These are phyloP conservation scores for Sebastolobus altivelis DNA, from an alignment of 2,797 vertebrate species.

Conservation along the genomic window DNA sequence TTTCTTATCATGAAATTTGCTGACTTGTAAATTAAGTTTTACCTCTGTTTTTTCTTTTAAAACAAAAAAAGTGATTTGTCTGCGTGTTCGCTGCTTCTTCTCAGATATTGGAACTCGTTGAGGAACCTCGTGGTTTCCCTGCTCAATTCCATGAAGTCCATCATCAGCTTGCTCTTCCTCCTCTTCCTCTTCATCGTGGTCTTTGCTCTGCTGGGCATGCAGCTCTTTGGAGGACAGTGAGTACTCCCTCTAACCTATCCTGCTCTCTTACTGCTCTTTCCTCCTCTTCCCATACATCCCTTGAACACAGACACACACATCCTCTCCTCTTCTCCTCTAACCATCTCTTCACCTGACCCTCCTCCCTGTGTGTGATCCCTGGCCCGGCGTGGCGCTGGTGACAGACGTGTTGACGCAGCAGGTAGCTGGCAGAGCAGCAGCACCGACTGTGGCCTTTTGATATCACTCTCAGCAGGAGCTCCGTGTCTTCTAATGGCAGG, in stretches of 20 bases:
- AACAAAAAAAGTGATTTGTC: background rate
- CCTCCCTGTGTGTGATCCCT: slow-evolving; percentile 45
- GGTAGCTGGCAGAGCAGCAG: slow-evolving; percentile 65
- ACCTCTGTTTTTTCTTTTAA: background rate
- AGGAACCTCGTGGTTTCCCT: slow-evolving; percentile 96
- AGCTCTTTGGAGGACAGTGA: slow-evolving; percentile 98
- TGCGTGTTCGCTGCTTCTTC: background rate
- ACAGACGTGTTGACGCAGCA: slow-evolving; percentile 70
- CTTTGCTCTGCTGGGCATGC: slow-evolving; percentile 97
- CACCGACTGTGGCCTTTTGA: slow-evolving; percentile 65
- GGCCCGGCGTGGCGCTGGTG: slow-evolving; percentile 40
- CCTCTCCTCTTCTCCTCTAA: slow-evolving; percentile 1
- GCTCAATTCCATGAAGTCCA: slow-evolving; percentile 99
- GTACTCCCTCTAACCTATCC: slow-evolving; percentile 63
- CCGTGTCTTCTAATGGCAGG: slow-evolving; percentile 66
- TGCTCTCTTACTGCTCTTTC: background rate
- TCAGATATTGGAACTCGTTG: slow-evolving; percentile 97
- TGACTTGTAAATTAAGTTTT: background rate
- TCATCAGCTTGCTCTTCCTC: slow-evolving; percentile 97
- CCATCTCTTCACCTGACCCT: slow-evolving; percentile 26
- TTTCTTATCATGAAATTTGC: rapidly evolving
- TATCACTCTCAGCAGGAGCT: slow-evolving; percentile 66
- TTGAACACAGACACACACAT: background rate
- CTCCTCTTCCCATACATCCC: background rate
- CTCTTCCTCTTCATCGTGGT: slow-evolving; percentile 99